Percentiles rank a stretch among this genome's conserved stretches.
These are phyloP conservation scores for Aldrovandia affinis DNA, from an alignment of 2,797 vertebrate genomes.

Conservation along the genomic window DNA sequence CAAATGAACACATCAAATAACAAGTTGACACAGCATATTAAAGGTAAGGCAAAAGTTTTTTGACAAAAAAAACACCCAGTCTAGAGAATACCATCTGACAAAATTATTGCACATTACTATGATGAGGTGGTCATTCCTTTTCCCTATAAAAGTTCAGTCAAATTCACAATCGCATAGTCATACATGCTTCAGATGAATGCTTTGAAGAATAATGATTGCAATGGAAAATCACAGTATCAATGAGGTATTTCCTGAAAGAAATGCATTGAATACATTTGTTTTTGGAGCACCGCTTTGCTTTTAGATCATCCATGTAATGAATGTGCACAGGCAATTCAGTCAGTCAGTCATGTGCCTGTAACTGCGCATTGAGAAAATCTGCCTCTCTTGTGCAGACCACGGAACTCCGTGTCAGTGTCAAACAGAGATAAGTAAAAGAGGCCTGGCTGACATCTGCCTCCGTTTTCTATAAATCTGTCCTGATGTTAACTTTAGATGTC, in stretches of 20 bases:
- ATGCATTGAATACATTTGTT: not conserved
- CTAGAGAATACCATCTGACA: too few relatives aligned
- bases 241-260: not conserved
- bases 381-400: not conserved
- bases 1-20: too few relatives aligned
- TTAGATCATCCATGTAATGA: not conserved
- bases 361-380: not conserved
- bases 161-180: too few relatives aligned
- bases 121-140: too few relatives aligned
- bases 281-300: not conserved
- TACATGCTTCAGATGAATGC: not conserved
- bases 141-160: too few relatives aligned
- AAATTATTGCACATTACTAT: too few relatives aligned
- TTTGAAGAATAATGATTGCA: not conserved
- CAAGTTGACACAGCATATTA: too few relatives aligned
- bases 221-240: not conserved
- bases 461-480: constrained; percentile 25
- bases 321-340: not conserved
- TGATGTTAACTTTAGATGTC: constrained; percentile 19
- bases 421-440: constrained; percentile 23
- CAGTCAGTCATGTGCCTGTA: not conserved
- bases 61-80: too few relatives aligned
- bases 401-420: constrained; percentile 9
- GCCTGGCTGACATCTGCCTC: not conserved
- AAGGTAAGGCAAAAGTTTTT: too few relatives aligned